Base-by-base conservation (phyloP, 2,888 invertebrate genomes). In the Harpalus rufipes region DNA sequence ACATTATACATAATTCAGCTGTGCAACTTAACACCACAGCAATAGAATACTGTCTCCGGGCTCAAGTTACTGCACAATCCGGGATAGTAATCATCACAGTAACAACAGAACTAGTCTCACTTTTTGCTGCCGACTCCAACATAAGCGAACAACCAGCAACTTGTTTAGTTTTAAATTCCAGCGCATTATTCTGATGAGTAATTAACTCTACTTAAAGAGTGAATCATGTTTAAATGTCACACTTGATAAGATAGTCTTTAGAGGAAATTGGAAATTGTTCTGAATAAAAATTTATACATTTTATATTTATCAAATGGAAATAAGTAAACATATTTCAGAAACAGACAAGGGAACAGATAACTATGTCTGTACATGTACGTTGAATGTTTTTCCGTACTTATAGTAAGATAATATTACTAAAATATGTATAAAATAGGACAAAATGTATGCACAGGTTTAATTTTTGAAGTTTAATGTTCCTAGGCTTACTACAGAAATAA, bases 141-240 rank as follows among this genome's bases (percentile, higher is more conserved):
- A 41, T 68, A 68, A 68, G n/a, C 41, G 72, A 74, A 74, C 44
- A 74, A 74, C 44, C 72, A 39, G 32, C 68, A 18, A 74, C 72
- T 74, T 74, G 72, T 74, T 74, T 74, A 74, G 72, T 74, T 74
- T 74, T 74, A 74, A 41, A 74, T 74, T 74, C 44, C 72, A 74
- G 7, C 72, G 44, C 44, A 74, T 74, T 74, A 74, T 14, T 74
- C 7, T 74, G 72, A 74, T 74, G 72, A 74, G 44, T 74, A 74
- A 74, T 74, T 74, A 74, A 74, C 44, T 74, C 72, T 74, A 74
- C 21, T 74, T 74, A 44, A 68, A 74, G 44, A 74, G 72, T 74
- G 72, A 74, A 74, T 74, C 72, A 74, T 74, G 32, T 68, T 39
- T 32, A 39, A 68, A 68, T 68, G 44, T 44, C 72, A 74, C 72